Conservation (phyloP, 2,888 invertebrate species). For the Agrilus mali region DNA sequence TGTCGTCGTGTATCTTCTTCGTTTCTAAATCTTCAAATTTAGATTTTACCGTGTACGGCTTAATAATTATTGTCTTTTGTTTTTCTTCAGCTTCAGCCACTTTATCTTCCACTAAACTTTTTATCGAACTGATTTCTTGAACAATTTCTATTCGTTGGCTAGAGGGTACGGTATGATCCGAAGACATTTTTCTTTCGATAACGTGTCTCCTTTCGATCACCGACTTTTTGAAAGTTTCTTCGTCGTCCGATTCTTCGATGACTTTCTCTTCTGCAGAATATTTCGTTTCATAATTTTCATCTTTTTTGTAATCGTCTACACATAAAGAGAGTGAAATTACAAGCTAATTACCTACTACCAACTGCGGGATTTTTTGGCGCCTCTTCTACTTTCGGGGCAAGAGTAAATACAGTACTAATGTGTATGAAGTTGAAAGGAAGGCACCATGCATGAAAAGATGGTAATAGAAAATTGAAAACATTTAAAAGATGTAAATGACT, state of each 20-base stretch:
- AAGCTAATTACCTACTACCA: background rate
- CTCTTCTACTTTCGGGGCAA: too few species aligned
- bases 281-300: conserved; percentile 55
- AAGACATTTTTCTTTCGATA: conserved; percentile 59
- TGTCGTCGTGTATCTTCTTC: conserved; percentile 30
- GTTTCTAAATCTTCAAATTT: conserved; percentile 27
- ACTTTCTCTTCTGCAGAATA: conserved; percentile 72
- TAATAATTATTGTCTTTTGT: conserved; percentile 13
- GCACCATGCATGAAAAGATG: too few species aligned
- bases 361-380: too few species aligned
- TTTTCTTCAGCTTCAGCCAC: conserved; percentile 44
- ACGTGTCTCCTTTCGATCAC: conserved; percentile 66
- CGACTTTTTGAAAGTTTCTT: conserved; percentile 52
- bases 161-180: conserved; percentile 55
- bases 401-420: too few species aligned
- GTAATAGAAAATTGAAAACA: too few species aligned
- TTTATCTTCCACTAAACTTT: conserved; percentile 41
- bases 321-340: too few species aligned
- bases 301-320: conserved; percentile 13
- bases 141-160: conserved; percentile 61
- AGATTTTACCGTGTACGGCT: conserved; percentile 16
- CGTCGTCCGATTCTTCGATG: conserved; percentile 46
- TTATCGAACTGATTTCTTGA: conserved; percentile 55
- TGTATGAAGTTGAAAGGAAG: too few species aligned
- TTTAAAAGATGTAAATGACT: too few species aligned